phyloP scores from a whole-genome alignment of 2,888 invertebrate genomes.

The Stictocephala bisonia region DNA sequence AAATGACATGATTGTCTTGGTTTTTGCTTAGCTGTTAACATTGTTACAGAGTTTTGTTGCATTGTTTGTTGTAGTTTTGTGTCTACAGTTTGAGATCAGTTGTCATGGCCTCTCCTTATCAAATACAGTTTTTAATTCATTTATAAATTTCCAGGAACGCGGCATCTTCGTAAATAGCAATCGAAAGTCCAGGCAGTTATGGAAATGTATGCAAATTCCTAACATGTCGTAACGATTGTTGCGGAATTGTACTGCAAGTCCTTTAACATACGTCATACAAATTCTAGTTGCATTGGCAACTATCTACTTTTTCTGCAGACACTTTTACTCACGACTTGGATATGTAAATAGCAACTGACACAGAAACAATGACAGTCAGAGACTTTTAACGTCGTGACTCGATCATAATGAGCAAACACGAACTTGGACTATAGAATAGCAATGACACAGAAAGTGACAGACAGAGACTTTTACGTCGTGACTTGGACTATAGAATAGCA shows the following conservation, averaged over 20 bases:
- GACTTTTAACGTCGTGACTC: no score
- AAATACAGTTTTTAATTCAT: background rate
- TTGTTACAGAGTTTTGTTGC: background rate
- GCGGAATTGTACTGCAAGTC: background rate
- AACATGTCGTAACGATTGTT: no score
- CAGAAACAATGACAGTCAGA: no score
- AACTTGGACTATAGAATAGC: no score
- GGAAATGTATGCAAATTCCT: background rate
- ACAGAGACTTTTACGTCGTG: background rate
- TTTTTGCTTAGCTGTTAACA: background rate
- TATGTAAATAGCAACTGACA: no score
- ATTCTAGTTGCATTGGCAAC: background rate
- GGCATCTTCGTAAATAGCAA: background rate
- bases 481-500: no score
- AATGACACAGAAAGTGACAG: no score
- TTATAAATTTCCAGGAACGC: background rate
- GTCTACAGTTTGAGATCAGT: background rate
- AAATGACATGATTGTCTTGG: no score
- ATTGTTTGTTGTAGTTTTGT: background rate
- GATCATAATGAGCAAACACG: no score
- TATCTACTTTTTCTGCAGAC: background rate
- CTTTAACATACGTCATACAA: background rate
- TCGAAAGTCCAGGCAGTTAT: background rate
- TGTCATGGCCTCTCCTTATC: background rate
- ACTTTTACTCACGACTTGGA: no score